A percentile compares a stretch with the other conserved stretches of the same genome.
phyloP scores from a whole-genome alignment of 2,797 vertebrate genomes.

The Silurus lanzhouensis region DNA sequence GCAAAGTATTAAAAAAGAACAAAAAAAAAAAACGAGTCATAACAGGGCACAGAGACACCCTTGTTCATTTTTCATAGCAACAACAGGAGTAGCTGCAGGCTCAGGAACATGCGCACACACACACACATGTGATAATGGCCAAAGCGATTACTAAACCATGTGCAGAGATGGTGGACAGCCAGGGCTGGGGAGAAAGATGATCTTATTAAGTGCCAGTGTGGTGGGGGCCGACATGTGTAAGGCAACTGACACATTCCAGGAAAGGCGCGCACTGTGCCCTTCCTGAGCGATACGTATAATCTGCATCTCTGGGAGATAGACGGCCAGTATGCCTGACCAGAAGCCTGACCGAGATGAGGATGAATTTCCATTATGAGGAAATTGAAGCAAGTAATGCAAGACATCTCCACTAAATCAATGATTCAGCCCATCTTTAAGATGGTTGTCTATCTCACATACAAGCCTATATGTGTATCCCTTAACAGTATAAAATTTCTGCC shows the following conservation, averaged over 20 bases:
- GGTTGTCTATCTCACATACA: neutral
- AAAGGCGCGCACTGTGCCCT: constrained; percentile 51
- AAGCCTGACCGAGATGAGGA: constrained; percentile 12
- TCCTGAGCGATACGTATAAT: constrained; percentile 47
- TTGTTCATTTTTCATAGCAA: constrained; percentile 54
- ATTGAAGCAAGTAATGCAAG: neutral
- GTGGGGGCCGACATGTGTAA: constrained; percentile 37
- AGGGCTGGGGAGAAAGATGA: constrained; percentile 52
- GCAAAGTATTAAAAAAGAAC: too few species aligned
- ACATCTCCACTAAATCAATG: neutral
- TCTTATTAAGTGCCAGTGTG: constrained; percentile 53
- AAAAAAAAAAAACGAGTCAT: constrained; percentile 41
- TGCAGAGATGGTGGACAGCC: constrained; percentile 48
- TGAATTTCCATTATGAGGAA: constrained; percentile 24
- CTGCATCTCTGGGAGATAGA: constrained; percentile 13
- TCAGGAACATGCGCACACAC: neutral
- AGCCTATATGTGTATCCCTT: neutral
- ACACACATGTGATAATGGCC: constrained; percentile 51
- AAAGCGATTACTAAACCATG: constrained; percentile 51
- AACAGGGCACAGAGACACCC: constrained; percentile 51
- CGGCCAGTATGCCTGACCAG: neutral
- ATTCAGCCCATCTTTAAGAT: neutral
- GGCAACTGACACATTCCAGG: constrained; percentile 51
- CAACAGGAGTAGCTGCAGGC: constrained; percentile 52
- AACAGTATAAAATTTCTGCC: neutral